These are phyloP conservation scores for Volucella zonaria DNA, from an alignment of 2,888 invertebrate genomes.

Conservation along the genomic window DNA sequence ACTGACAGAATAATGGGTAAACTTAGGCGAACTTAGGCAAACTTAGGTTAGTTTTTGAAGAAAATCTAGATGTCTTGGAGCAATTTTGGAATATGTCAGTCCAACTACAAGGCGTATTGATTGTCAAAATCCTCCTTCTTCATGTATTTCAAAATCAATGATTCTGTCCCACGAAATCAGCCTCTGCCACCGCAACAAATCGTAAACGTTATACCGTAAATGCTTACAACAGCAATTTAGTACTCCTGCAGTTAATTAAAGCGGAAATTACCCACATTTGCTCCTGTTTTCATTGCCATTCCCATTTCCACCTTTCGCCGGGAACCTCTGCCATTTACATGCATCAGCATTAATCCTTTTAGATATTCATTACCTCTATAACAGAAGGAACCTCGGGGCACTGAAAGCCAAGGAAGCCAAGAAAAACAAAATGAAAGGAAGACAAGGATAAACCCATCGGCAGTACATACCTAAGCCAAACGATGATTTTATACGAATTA, in stretches of 20 bases:
- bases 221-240: background rate
- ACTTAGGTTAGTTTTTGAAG: too few species aligned
- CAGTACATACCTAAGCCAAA: conserved; percentile 27
- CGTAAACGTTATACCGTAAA: background rate
- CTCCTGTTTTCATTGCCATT: background rate
- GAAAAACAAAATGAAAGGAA: background rate
- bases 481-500: conserved; percentile 62
- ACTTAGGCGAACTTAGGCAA: too few species aligned
- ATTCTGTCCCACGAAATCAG: background rate
- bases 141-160: too few species aligned
- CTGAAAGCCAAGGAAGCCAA: background rate
- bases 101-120: too few species aligned
- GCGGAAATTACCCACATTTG: conserved; percentile 9
- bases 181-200: background rate
- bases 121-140: too few species aligned
- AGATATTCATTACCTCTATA: conserved; percentile 56
- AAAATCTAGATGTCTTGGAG: too few species aligned
- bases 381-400: conserved; percentile 28
- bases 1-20: too few species aligned
- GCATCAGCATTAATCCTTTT: conserved; percentile 39
- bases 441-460: conserved; percentile 5
- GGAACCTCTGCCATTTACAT: conserved; percentile 30
- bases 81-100: too few species aligned
- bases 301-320: too few species aligned
- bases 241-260: background rate